Base-by-base conservation (phyloP, 2,888 invertebrate species). In the Leptopterna dolabrata region DNA sequence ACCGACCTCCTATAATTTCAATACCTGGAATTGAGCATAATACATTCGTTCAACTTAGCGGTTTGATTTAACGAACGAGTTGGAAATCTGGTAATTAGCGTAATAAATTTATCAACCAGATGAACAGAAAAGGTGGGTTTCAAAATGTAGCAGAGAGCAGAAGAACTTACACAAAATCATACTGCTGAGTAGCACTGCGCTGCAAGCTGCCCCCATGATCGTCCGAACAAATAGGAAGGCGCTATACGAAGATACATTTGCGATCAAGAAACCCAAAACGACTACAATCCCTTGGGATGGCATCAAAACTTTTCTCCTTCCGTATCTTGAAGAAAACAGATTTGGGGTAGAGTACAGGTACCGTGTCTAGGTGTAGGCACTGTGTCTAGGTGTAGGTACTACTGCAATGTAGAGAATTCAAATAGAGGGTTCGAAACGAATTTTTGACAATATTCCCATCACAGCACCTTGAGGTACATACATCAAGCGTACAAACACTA, bases 1-100 rank as follows among this genome's bases (percentile, higher is more conserved):
- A 96, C 90, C 95, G 94, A 1, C 96, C 96, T 19, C 95, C 96
- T 2, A 96, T 95, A 85, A 96, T 92, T 91, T 96, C 96, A 90
- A 96, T 95, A 51, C 95, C 94, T 92, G 88, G 1, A 82, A 70
- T 27, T 27, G 13, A 36, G 36, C 36, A 36, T 36, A 36, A 36
- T 36, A n/a, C n/a, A n/a, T n/a, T n/a, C n/a, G n/a, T n/a, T n/a
- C n/a, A n/a, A n/a, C n/a, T n/a, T n/a, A n/a, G n/a, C 43, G 43
- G 43, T 9, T 43, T 6, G 43, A 11, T 43, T 43, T 9, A 9
- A 9, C 11, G 7, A 9, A 43, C 11, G 43, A 43, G 43, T 43
- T 43, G 43, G 43, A 43, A 43, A 43, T 43, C 7, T 43, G 43
- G 11, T 45, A n/a, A n/a, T n/a, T n/a, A n/a, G n/a, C n/a, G n/a